Base-by-base conservation (phyloP, 2,113 vertebrate species). In the Coptodon rendalli region DNA sequence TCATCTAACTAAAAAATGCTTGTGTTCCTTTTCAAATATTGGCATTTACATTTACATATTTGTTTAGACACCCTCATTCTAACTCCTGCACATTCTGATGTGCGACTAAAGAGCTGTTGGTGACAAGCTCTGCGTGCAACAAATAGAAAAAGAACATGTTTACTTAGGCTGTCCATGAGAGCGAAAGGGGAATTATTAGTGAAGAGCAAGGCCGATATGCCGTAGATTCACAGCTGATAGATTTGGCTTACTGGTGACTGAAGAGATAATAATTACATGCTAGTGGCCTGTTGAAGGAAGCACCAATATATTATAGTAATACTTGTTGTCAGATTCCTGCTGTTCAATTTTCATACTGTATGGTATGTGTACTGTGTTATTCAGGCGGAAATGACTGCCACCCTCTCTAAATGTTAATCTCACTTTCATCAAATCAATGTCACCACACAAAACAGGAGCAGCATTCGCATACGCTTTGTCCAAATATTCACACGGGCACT, bases 331-430 rank as follows among this genome's bases (percentile, higher is more conserved):
- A 91, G 53, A 48, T 68, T 83, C 83, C 89, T 29, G 50, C 91
- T 81, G 92, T 89, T 92, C 24, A 17, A 43, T 66, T 87, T 87
- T 88, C 88, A 93, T 91, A 80, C 76, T 59, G 83, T 87, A 43
- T 24, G 89, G 84, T 87, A 82, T 53, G 31, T 85, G 83, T 54
- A 73, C 45, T 40, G 83, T 4, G 86, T 36, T 71, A 6, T 71
- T 89, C 84, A 79, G 87, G 73, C 34, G 50, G 86, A 89, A 87
- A 82, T 17, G 89, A 87, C 86, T 76, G 86, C 85, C 86, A 89
- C 68, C 92, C 83, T 91, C 90, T 93, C 91, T 94, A 93, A 93
- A 94, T 94, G 93, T 92, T 94, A 91, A 94, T 94, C 85, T 92
- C 83, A 78, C 80, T 85, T 91, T 93, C 91, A 93, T 94, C 92